Base-by-base conservation (phyloP, 2,888 invertebrate genomes). In the Emmelina monodactyla region DNA sequence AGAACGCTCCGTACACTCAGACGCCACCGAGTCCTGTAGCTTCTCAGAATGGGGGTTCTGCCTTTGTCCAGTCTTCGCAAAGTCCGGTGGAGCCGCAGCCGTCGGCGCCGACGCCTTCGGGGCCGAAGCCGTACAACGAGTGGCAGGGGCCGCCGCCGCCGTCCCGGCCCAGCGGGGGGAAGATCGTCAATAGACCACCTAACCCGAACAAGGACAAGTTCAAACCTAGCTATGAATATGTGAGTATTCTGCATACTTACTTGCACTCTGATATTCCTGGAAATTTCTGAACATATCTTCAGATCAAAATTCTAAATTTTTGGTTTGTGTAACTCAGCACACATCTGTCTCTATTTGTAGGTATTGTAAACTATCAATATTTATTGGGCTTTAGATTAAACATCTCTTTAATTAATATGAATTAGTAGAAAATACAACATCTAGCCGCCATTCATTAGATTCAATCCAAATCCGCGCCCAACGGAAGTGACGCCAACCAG, bases 121-220 rank as follows among this genome's bases (percentile, higher is more conserved):
- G 50, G 11, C 52, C 57, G 10, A 51, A 55, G 28, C 56, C 57
- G 28, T 73, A 75, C 49, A 64, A 63, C 33, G 78, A 78, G 53
- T 78, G 78, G 78, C 62, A 65, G 28, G 57, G 49, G 32, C 53
- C 61, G 11, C 61, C 65, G 9, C 67, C 69, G 2, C 59, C 58
- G n/a, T 44, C 51, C 1, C 56, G 64, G 0, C 58, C 65, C 1
- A 57, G 50, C 2, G 53, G 58, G 0, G 64, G 72, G 16, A 81
- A 82, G 54, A 75, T 82, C 12, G 66, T 81, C 33, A 81, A 82
- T 50, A 47, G 70, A 30, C 80, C 80, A 1, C 64, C 69, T 2
- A 65, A 64, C 25, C 73, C 75, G 0, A 62, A 76, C 38, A 70
- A 69, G 47, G 72, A 78, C 39, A 64, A 67, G 39, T 70, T 70